These are phyloP conservation scores for Luidia sarsii DNA, from an alignment of 53 echinoderm and acorn worm species.

Conservation along the genomic window DNA sequence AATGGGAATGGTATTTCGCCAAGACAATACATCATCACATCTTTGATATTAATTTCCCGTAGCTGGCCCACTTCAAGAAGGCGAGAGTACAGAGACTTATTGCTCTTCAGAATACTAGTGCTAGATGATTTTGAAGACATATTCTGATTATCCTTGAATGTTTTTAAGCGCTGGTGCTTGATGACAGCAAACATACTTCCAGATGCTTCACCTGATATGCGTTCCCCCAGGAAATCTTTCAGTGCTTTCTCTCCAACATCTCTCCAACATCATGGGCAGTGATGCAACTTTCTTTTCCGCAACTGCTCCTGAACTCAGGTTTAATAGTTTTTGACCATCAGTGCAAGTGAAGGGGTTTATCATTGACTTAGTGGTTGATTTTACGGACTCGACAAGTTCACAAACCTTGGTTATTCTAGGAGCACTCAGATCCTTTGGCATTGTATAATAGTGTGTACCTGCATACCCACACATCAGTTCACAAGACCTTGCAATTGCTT, in stretches of 20 bases:
- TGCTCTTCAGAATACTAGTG: neutral
- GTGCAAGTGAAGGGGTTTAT: slow-evolving; percentile 49
- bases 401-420: neutral
- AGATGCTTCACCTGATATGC: neutral
- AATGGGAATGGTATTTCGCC: slow-evolving; percentile 39
- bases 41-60: slow-evolving; percentile 12
- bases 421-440: no score
- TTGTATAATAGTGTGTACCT: no score
- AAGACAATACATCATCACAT: slow-evolving; percentile 22
- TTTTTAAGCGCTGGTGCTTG: neutral
- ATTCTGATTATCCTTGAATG: neutral
- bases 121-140: neutral
- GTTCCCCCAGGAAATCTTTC: neutral
- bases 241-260: slow-evolving; percentile 6
- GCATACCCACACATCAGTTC: slow-evolving; percentile 30
- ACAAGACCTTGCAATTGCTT: slow-evolving; percentile 43
- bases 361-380: slow-evolving; percentile 39
- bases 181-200: neutral
- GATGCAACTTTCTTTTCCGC: neutral
- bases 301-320: slow-evolving; percentile 49
- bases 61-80: slow-evolving; percentile 5
- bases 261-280: slow-evolving; percentile 14
- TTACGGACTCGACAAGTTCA: slow-evolving; percentile 15
- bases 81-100: slow-evolving; percentile 30
- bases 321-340: slow-evolving; percentile 29